Percentiles rank a stretch among this genome's conserved stretches.
phyloP scores from a whole-genome alignment of 2,113 vertebrate genomes.

The Chloebia gouldiae region DNA sequence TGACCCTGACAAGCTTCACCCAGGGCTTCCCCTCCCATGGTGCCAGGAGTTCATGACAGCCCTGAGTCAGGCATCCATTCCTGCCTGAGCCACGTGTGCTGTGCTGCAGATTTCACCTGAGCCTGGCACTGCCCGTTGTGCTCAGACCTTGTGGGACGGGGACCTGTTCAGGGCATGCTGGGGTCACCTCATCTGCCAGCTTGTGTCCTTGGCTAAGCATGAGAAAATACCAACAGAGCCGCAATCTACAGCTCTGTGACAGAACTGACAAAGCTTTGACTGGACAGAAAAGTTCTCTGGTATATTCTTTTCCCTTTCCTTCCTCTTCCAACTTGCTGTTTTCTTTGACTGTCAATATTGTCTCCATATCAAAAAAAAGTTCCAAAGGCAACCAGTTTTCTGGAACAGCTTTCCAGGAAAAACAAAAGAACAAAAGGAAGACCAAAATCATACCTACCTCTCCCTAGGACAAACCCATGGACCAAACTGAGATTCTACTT shows the following conservation, averaged over 20 bases:
- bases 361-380: not conserved
- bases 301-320: not conserved
- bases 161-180: not conserved
- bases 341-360: not conserved
- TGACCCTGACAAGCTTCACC: not conserved
- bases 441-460: not conserved
- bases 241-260: not conserved
- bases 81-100: not conserved
- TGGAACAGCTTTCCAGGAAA: not conserved
- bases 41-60: not conserved
- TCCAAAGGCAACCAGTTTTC: not conserved
- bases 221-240: not conserved
- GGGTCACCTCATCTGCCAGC: not conserved
- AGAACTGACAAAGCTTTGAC: not conserved
- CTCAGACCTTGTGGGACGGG: not conserved
- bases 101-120: not conserved
- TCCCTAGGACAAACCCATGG: not conserved
- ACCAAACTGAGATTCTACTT: not conserved
- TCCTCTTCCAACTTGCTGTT: fast-evolving
- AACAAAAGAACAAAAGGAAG: not conserved
- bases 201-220: not conserved
- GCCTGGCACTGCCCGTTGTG: not conserved
- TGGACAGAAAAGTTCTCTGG: not conserved
- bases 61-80: not conserved
- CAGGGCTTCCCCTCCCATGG: fast-evolving